Percentiles rank a stretch among this genome's conserved stretches.
These are phyloP conservation scores for Nysson spinosus DNA, from an alignment of 2,888 invertebrate genomes.

Conservation along the genomic window DNA sequence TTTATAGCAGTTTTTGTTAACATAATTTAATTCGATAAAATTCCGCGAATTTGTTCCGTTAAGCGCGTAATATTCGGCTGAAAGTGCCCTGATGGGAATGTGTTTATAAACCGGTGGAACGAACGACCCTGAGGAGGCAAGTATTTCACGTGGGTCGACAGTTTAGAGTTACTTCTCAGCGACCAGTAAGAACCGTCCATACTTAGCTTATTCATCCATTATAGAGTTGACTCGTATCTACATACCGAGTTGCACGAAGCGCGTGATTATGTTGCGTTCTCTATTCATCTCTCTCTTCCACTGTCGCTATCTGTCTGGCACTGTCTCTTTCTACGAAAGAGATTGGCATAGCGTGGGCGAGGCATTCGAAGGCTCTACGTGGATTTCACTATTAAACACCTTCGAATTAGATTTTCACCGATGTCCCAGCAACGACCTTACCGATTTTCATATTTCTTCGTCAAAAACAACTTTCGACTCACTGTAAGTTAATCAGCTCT, in stretches of 20 bases:
- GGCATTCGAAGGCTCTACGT: constrained; percentile 37
- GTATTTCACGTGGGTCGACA: constrained; percentile 49
- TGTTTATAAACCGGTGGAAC: too few species aligned
- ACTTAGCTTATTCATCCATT: constrained; percentile 29
- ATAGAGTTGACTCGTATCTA: neutral
- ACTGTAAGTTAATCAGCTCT: too few species aligned
- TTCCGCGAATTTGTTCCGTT: too few species aligned
- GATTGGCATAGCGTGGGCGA: constrained; percentile 47
- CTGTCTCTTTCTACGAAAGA: constrained; percentile 9
- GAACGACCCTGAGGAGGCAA: constrained; percentile 51
- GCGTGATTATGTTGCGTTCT: constrained; percentile 11
- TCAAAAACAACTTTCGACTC: too few species aligned
- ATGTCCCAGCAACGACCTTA: neutral
- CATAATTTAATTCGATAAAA: too few species aligned
- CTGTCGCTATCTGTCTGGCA: neutral
- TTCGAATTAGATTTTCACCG: constrained; percentile 26
- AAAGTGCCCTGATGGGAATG: too few species aligned
- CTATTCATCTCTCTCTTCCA: constrained; percentile 15
- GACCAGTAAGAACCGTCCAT: constrained; percentile 13
- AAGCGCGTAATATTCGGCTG: too few species aligned
- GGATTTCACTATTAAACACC: constrained; percentile 38
- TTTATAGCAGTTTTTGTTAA: too few species aligned
- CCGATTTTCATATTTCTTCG: too few species aligned
- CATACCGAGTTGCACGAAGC: constrained; percentile 5
- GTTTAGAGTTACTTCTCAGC: constrained; percentile 32